Base-by-base conservation (phyloP, 2,888 invertebrate species). In the Octonoba sinensis region DNA sequence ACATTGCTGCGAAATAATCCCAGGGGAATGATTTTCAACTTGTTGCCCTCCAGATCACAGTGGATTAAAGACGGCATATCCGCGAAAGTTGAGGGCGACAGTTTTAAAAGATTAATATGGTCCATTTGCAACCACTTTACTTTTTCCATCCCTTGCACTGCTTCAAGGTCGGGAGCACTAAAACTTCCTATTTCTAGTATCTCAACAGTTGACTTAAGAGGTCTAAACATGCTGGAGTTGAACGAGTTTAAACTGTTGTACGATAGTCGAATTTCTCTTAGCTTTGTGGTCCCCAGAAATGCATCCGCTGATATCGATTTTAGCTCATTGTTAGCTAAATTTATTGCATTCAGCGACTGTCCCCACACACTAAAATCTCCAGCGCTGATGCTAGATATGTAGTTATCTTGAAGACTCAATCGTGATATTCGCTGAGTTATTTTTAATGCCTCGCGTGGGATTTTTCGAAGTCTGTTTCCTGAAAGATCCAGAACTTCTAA, bases 271-370 rank as follows among this genome's bases (percentile, higher is more conserved):
- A 88, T 83, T 77, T 87, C 86, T 59, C 86, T 85, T 18, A 89
- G 83, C 44, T 86, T 85, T 0, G 93, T 92, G 81, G 96, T 91
- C 86, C 94, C 94, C 82, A 91, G 91, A 88, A 96, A 95, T 20
- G 95, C 93, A 87, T 93, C 92, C 36, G 93, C 92, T 87, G 95
- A 94, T 85, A 97, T 92, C 87, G 93, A 93, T 86, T 93, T 92
- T 84, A 97, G 91, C 87, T 94, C 93, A 89, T 97, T 97, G 89
- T 96, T 96, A 87, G 96, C 96, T 85, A 97, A 90, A 89, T 95
- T 95, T 85, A 97, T 92, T 89, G 96, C 96, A 87, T 93, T 93
- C 85, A 97, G 91, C 85, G 93, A 93, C 78, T 91, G 91, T 44
- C 94, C 94, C 95, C 95, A 96, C 83, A 92, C 91, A 15, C 90